These are phyloP conservation scores for Sylvilagus bachmani DNA, from an alignment of 2,113 vertebrate genomes.

Conservation along the genomic window DNA sequence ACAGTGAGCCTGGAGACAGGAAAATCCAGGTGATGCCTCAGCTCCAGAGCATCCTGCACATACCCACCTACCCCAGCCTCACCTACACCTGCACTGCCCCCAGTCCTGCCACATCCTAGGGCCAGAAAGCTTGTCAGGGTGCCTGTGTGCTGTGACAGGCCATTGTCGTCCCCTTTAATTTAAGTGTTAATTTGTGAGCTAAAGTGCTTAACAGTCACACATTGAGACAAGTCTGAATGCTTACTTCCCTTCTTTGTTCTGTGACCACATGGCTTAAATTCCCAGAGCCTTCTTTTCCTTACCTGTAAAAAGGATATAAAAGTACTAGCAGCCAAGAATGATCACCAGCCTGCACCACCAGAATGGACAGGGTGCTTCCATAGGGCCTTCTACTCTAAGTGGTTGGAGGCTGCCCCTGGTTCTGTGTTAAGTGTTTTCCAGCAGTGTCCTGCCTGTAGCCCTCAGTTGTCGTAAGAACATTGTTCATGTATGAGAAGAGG, in stretches of 20 bases:
- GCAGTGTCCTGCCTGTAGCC: background rate
- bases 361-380: background rate
- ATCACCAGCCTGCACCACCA: background rate
- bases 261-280: background rate
- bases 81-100: background rate
- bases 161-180: background rate
- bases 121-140: background rate
- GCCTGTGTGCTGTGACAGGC: background rate
- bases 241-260: slow-evolving; percentile 19
- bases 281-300: background rate
- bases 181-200: background rate
- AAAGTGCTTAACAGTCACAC: background rate
- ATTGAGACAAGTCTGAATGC: background rate
- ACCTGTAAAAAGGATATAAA: background rate
- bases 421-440: background rate
- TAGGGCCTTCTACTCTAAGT: background rate
- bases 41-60: background rate
- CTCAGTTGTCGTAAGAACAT: background rate
- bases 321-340: background rate
- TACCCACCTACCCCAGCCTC: background rate
- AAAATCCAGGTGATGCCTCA: background rate
- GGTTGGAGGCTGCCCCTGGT: fast-evolving
- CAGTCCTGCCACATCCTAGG: background rate
- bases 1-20: background rate
- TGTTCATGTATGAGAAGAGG: background rate